Conservation (phyloP, 2,113 vertebrate genomes). For the Petrocephalus zakoni region DNA sequence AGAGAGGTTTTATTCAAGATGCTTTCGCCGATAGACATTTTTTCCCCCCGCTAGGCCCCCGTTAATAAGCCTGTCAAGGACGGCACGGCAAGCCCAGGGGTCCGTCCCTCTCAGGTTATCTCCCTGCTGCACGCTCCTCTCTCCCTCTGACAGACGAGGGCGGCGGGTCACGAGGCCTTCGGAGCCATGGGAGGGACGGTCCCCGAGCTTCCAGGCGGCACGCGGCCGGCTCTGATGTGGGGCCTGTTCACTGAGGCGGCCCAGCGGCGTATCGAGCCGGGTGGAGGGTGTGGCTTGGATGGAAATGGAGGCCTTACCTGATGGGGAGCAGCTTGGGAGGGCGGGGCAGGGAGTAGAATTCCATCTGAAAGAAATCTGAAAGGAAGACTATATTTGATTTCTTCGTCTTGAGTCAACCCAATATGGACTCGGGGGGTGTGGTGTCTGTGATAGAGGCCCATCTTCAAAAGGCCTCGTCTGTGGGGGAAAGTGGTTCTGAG, state of each 20-base stretch:
- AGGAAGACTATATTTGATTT: background rate
- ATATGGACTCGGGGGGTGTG: background rate
- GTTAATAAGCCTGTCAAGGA: constrained; percentile 71
- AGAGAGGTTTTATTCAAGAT: constrained; percentile 55
- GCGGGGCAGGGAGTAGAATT: constrained; percentile 30
- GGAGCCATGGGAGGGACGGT: constrained; percentile 56
- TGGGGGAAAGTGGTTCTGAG: background rate
- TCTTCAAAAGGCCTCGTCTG: background rate
- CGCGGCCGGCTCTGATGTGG: constrained; percentile 56
- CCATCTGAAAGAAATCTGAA: constrained; percentile 42
- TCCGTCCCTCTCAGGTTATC: constrained; percentile 59
- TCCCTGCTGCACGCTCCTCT: constrained; percentile 56
- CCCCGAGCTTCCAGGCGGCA: constrained; percentile 38
- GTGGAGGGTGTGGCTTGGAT: constrained; percentile 33
- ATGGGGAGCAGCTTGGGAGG: background rate
- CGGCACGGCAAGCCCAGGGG: constrained; percentile 47
- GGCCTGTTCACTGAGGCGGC: constrained; percentile 56
- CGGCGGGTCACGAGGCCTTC: constrained; percentile 46
- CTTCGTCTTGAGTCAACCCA: background rate
- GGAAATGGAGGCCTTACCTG: constrained; percentile 19
- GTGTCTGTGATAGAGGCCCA: background rate
- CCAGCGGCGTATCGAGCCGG: background rate
- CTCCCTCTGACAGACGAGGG: constrained; percentile 46
- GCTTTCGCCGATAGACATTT: constrained; percentile 35
- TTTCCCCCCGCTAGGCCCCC: constrained; percentile 34